Evolutionary conservation across 2,888 invertebrate genomes (phyloP).

Genomic region (Buathra laborator): DNA sequence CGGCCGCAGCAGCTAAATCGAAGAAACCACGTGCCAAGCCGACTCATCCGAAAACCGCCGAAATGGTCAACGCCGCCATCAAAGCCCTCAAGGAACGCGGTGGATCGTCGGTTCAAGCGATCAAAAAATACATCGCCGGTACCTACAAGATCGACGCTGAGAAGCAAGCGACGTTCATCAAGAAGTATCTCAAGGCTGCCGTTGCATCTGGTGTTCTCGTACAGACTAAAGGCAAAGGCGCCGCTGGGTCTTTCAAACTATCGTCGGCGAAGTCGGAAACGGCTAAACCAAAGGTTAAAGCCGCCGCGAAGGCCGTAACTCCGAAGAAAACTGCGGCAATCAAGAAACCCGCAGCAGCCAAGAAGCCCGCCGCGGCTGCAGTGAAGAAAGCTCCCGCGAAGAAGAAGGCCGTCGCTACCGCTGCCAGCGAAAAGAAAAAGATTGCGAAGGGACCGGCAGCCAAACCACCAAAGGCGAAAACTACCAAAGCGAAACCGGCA

Average conservation of each 20-base stretch:
- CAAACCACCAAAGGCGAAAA: slow-evolving; percentile 69
- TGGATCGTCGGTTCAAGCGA: slow-evolving; percentile 87
- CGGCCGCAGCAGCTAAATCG: slow-evolving; percentile 70
- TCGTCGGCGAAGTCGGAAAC: slow-evolving; percentile 73
- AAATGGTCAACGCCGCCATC: slow-evolving; percentile 87
- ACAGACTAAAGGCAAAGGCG: slow-evolving; percentile 86
- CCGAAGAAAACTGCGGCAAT: slow-evolving; percentile 51
- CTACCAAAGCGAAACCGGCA: slow-evolving; percentile 62
- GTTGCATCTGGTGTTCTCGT: slow-evolving; percentile 86
- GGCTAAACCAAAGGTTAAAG: slow-evolving; percentile 59
- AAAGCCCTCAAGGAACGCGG: slow-evolving; percentile 86
- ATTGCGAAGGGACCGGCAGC: slow-evolving; percentile 60
- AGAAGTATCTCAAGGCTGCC: slow-evolving; percentile 87
- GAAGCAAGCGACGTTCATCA: slow-evolving; percentile 87
- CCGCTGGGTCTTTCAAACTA: slow-evolving; percentile 85
- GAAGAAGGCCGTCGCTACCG: slow-evolving; percentile 40
- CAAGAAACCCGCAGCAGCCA: slow-evolving; percentile 60
- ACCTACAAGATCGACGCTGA: slow-evolving; percentile 87
- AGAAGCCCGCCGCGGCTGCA: background rate
- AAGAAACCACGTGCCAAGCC: slow-evolving; percentile 82
- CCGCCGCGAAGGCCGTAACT: slow-evolving; percentile 31
- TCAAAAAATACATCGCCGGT: slow-evolving; percentile 88
- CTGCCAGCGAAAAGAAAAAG: slow-evolving; percentile 41
- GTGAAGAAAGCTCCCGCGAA: slow-evolving; percentile 68
- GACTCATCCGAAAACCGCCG: slow-evolving; percentile 85